phyloP scores from a whole-genome alignment of 2,888 invertebrate genomes.

The Lepas anatifera region DNA sequence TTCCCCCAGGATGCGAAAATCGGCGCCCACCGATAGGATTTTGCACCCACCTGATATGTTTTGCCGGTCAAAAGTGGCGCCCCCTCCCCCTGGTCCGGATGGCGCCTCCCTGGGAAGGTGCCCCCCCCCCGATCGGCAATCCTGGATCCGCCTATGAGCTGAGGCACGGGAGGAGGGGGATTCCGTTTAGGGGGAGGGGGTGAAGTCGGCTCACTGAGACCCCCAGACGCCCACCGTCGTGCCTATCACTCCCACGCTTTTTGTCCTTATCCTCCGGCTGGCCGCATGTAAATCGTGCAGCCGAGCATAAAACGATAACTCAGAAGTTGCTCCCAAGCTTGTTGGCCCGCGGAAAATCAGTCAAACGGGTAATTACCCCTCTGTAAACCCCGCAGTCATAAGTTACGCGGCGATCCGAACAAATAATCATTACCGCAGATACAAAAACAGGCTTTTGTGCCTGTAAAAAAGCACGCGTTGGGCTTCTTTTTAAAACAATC shows the following conservation, averaged over 20 bases:
- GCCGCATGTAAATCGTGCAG: background rate
- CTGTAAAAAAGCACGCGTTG: background rate
- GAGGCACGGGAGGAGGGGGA: too few relatives aligned
- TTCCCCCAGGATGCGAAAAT: too few relatives aligned
- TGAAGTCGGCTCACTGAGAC: too few relatives aligned
- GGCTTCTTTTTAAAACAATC: slow-evolving; percentile 7
- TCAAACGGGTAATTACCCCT: background rate
- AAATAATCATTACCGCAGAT: background rate
- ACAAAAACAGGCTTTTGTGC: background rate
- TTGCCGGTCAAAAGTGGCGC: too few relatives aligned
- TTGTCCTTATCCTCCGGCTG: background rate
- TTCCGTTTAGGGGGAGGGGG: too few relatives aligned
- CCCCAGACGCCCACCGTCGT: too few relatives aligned
- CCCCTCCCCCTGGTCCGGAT: too few relatives aligned
- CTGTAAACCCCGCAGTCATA: background rate
- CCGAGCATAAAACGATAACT: slow-evolving; percentile 5
- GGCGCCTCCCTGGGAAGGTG: too few relatives aligned
- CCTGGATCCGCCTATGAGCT: too few relatives aligned
- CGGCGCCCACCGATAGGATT: too few relatives aligned
- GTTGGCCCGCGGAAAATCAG: slow-evolving; percentile 3
- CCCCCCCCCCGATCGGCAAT: too few relatives aligned
- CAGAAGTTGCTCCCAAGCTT: slow-evolving; percentile 1
- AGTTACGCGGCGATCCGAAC: slow-evolving; percentile 3
- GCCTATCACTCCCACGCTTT: background rate
- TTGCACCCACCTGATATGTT: too few relatives aligned